These are phyloP conservation scores for Lucilia sericata DNA, from an alignment of 1,140 invertebrate species.

Conservation along the genomic window DNA sequence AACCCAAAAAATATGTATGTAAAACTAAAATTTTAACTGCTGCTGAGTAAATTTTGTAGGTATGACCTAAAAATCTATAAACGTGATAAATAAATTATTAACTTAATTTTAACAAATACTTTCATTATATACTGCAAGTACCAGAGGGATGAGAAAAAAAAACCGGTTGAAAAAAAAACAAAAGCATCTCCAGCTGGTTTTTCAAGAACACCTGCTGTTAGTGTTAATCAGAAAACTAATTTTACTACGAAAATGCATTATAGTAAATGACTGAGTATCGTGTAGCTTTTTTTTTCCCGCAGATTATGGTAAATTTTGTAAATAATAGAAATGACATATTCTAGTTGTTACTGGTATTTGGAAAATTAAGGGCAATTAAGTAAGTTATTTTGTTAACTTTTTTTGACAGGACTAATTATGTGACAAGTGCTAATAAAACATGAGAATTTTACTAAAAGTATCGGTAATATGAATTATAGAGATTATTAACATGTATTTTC, in stretches of 20 bases:
- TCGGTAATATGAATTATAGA: too few relatives aligned
- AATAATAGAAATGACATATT: not conserved
- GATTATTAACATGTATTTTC: too few relatives aligned
- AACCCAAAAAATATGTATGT: too few relatives aligned
- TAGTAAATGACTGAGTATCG: not conserved
- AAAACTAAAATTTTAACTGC: too few relatives aligned
- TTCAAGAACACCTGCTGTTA: not conserved
- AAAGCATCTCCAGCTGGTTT: not conserved
- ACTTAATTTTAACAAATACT: not conserved
- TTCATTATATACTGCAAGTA: not conserved
- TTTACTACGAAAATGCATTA: not conserved
- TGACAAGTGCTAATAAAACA: not conserved
- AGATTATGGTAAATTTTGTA: not conserved
- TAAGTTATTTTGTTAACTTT: not conserved
- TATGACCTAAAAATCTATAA: not conserved
- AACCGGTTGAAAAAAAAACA: not conserved
- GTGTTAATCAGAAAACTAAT: not conserved
- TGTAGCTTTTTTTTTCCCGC: not conserved
- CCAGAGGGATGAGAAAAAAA: too few relatives aligned
- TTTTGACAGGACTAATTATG: not conserved
- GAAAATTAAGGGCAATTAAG: not conserved
- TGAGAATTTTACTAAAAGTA: not conserved
- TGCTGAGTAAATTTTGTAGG: not conserved
- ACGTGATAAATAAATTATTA: conserved; percentile 8
- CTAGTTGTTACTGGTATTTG: not conserved